phyloP scores from a whole-genome alignment of 2,113 vertebrate genomes.

The Myocastor coypus region DNA sequence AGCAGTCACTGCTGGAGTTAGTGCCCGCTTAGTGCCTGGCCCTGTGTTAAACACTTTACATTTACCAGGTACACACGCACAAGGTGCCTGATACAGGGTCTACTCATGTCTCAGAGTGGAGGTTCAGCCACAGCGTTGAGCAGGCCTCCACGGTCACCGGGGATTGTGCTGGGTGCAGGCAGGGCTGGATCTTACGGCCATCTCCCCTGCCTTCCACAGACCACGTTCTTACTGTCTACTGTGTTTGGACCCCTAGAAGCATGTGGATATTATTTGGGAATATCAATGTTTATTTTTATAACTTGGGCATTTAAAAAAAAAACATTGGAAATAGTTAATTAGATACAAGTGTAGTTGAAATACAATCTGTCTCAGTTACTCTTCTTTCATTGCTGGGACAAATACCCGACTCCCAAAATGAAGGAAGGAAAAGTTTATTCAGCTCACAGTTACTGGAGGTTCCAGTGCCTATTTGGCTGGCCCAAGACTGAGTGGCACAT shows the following conservation, averaged over 20 bases:
- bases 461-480: no score
- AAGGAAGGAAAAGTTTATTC: no score
- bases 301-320: neutral
- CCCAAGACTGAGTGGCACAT: no score
- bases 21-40: neutral
- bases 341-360: neutral
- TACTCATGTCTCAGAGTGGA: neutral
- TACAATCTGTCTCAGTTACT: no score
- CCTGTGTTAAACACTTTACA: neutral
- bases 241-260: neutral
- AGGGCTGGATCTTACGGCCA: neutral
- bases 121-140: neutral
- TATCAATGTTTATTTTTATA: slow-evolving; percentile 16
- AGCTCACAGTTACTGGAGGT: no score
- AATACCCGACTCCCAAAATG: no score
- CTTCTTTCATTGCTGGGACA: no score
- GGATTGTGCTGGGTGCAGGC: neutral
- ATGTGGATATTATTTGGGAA: neutral
- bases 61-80: neutral
- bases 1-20: neutral
- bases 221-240: neutral
- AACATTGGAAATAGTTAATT: neutral
- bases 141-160: neutral
- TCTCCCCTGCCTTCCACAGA: neutral
- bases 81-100: neutral